phyloP scores from a whole-genome alignment of 92 coral and sea anemone genomes.

The Bergia puertoricense region DNA sequence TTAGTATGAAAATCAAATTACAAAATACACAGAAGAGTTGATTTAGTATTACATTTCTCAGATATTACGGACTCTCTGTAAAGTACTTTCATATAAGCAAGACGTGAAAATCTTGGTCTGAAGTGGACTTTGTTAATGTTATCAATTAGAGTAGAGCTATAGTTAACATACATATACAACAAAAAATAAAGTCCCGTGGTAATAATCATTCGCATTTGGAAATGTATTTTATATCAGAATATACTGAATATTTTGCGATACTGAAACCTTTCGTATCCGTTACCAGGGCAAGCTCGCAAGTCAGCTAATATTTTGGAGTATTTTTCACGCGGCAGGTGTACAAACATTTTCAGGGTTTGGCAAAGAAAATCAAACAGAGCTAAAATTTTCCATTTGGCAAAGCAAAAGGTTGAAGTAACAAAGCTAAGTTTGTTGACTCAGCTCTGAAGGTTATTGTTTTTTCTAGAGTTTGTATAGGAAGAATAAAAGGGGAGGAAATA shows the following conservation, averaged over 20 bases:
- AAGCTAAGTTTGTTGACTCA: constrained; percentile 70
- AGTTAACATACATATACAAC: background rate
- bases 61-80: background rate
- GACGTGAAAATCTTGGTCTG: background rate
- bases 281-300: constrained; percentile 16
- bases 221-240: background rate
- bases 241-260: background rate
- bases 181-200: background rate
- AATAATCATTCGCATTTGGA: background rate
- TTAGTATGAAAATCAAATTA: background rate
- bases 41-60: constrained; percentile 28
- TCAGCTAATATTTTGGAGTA: constrained; percentile 59
- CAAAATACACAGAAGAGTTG: constrained; percentile 25
- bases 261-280: background rate
- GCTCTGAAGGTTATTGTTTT: constrained; percentile 44
- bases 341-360: constrained; percentile 67
- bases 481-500: constrained; percentile 3
- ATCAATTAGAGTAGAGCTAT: background rate
- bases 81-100: background rate
- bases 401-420: constrained; percentile 58
- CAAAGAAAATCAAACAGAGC: constrained; percentile 76
- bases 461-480: constrained; percentile 63
- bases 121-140: background rate
- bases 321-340: constrained; percentile 75
- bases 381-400: constrained; percentile 71